Evolutionary conservation across 2,888 invertebrate species (phyloP), one percentile per base, ranked within the genome.

Genomic region (Palloptera scutellata): DNA sequence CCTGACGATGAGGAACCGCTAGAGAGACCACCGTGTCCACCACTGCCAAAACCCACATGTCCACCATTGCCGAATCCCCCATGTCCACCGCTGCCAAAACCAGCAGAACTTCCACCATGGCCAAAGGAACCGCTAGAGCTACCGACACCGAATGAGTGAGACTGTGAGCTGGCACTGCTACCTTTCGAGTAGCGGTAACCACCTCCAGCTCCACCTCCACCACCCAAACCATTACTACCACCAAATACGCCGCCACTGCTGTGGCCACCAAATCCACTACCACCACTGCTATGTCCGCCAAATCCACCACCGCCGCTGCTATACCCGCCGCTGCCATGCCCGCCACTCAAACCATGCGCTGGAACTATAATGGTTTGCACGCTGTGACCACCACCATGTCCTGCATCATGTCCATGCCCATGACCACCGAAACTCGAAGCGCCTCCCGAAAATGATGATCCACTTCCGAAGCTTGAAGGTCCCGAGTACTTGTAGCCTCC

Each of bases 11-110:
- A 68, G 6, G 62, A 19, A 54, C 64, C 66, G 12, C 65, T 65
- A 13, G 3, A 20, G 40, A 72, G 45, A 5, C 61, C 75, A 19
- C 74, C 72, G n/a, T 75, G 73, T n/a, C 77, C 73, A 2, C 76
- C 67, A 15, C 68, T 52, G 64, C 70, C 70, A 10, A 41, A 10
- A 15, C 48, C 51, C 15, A 19, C 48, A 43, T 19, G 20, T 51
- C 64, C 53, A 17, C 73, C 66, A 15, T 43, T 64, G 41, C 55
- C 52, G 48, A 54, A 41, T 20, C 63, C 30, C 13, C 51, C 15
- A 30, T 53, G 54, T 0, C 70, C 70, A 15, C 58, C 63, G 30
- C 64, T 43, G 43, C 69, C 69, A 10, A 62, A 30, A 54, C 64
- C 66, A 13, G 65, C 65, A 13, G 3, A 20, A 40, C 74, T 60